A percentile compares a stretch with the other conserved stretches of the same genome.
Evolutionary conservation across 2,888 invertebrate genomes (phyloP).

Genomic region (Meghimatium bilineatum): DNA sequence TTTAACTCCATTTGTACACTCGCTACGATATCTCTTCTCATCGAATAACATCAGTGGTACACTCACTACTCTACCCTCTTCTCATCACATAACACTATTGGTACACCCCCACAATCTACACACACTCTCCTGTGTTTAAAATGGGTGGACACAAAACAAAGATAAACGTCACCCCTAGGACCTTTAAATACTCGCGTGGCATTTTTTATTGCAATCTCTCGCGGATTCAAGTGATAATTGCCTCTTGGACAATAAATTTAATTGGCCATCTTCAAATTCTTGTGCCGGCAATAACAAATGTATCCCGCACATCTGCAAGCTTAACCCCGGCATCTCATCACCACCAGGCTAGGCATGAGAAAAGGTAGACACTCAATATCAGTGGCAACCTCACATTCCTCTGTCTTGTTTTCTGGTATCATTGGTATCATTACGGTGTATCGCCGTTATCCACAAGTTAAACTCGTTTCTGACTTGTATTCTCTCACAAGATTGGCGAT

Average conservation of each 20-base stretch:
- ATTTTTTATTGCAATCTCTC: conserved; percentile 22
- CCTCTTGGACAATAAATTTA: conserved; percentile 29
- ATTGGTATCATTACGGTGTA: not conserved
- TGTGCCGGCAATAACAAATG: conserved; percentile 27
- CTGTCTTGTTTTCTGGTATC: not conserved
- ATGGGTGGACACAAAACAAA: conserved; percentile 33
- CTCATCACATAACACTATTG: not conserved
- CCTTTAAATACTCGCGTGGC: conserved; percentile 27
- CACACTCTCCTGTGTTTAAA: conserved; percentile 21
- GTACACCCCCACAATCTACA: not conserved
- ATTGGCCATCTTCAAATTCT: conserved; percentile 21
- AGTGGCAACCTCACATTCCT: not conserved
- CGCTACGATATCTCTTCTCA: not conserved
- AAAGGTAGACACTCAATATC: not conserved
- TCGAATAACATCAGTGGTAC: not conserved
- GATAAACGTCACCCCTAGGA: conserved; percentile 21
- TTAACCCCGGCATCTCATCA: not conserved
- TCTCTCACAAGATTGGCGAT: not conserved
- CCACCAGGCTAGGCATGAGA: not conserved
- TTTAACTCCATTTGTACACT: too few species aligned
- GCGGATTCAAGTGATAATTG: conserved; percentile 40
- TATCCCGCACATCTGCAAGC: conserved; percentile 32
- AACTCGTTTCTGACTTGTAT: not conserved
- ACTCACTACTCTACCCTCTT: not conserved
- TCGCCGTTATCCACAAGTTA: not conserved